Evolutionary conservation across 92 coral and sea anemone species (phyloP), one percentile per base, ranked within the genome.

Genomic region (Scolanthus callimorphus): DNA sequence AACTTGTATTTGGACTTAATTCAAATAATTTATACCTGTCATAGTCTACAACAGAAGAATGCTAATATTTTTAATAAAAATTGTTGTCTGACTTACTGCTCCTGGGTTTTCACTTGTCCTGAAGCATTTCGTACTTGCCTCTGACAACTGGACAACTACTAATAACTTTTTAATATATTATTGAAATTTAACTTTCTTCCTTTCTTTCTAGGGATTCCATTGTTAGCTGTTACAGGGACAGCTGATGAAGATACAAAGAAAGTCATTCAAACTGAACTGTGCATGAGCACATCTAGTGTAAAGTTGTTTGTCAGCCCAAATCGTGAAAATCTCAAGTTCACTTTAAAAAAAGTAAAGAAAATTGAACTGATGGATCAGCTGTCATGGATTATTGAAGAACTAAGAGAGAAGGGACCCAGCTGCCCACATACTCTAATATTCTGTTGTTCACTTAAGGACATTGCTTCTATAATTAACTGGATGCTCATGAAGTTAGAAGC

Each of bases 391-490:
- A 23, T 50, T 17, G 15, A 50, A 15, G 25, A n/a, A 25, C 27
- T 23, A 20, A 50, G 25, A 29, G 27, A 50, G 1, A 50, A 20
- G 15, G 27, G 57, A 4, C 12, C 25, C 15, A 20, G 25, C 3
- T 20, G 2, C 4, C 57, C 57, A 17, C 30, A 57, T 30, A 60
- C 78, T 0, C 48, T 71, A 0, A 31, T 71, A 2, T 71, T 71
- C 24, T 71, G 69, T 45, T 59, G 50, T 12, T 34, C 69, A 1
- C 4, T 59, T 41, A 49, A 71, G 50, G 69, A 60, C 44, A 60
- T 71, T 50, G 69, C 78, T 6, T 10, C 43, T 41, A 73, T 74
- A 1, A 37, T 25, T 20, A 74, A 74, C 27, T 49, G 60, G 20
- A 11, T 74, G 21, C 24, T 74, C 61, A 3, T 56, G 26, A 57